Conservation (phyloP, 2,888 invertebrate species). For the Orthosia cruda region DNA sequence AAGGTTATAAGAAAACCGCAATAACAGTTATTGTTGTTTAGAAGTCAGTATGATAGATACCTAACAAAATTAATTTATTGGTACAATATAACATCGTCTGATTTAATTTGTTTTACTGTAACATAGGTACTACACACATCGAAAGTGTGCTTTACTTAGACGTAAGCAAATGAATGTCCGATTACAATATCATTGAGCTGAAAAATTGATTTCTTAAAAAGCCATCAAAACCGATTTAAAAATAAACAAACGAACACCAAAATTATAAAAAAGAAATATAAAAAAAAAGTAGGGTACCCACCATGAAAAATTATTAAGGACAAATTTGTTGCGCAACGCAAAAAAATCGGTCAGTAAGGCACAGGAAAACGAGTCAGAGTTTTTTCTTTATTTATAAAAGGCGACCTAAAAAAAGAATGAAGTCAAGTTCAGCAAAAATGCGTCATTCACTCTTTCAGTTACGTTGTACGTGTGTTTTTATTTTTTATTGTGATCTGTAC, state of each 20-base stretch:
- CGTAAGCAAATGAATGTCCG: too few species aligned
- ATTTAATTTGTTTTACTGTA: neutral
- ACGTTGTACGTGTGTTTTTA: constrained; percentile 54
- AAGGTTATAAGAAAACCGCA: neutral
- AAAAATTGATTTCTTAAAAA: neutral
- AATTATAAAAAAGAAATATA: neutral
- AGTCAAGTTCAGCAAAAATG: constrained; percentile 85
- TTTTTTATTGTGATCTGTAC: constrained; percentile 55
- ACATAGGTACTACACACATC: neutral
- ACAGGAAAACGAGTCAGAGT: constrained; percentile 53
- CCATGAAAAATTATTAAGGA: constrained; percentile 50
- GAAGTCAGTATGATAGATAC: neutral
- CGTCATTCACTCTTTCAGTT: constrained; percentile 72
- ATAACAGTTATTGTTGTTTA: neutral
- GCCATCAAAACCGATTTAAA: neutral
- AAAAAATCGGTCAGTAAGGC: constrained; percentile 65
- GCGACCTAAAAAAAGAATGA: constrained; percentile 78
- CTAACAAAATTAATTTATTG: neutral
- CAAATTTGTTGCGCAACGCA: constrained; percentile 53
- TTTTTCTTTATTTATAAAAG: constrained; percentile 68
- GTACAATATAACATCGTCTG: too few species aligned
- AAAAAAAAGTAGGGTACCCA: constrained; percentile 40
- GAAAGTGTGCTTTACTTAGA: neutral
- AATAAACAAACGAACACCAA: neutral
- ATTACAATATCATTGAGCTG: too few species aligned